Conservation (phyloP, 2,797 vertebrate genomes). For the Pangasius sanitwongsei region DNA sequence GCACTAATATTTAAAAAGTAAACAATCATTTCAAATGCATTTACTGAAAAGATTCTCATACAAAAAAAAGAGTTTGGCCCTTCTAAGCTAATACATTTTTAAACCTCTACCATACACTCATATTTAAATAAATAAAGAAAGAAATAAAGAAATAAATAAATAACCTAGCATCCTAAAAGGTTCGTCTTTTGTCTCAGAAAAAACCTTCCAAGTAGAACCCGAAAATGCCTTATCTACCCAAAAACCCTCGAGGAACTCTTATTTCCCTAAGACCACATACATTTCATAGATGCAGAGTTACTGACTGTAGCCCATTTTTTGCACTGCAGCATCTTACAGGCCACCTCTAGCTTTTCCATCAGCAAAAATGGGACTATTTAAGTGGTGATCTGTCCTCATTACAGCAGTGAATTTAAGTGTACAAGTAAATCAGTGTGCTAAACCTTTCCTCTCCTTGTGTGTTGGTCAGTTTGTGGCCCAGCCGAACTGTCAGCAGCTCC, state of each 20-base stretch:
- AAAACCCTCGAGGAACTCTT: background rate
- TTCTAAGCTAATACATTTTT: background rate
- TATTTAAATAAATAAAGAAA: background rate
- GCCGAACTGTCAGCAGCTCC: conserved; percentile 97
- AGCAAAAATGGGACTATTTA: background rate
- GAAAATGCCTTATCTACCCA: background rate
- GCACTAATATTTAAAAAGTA: background rate
- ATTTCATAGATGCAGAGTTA: background rate
- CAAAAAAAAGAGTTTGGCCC: background rate
- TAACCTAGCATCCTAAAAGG: background rate
- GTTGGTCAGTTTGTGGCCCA: conserved; percentile 92
- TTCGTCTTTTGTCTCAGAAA: background rate
- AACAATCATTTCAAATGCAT: background rate
- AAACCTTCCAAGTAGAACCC: background rate
- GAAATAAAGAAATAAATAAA: too few species aligned
- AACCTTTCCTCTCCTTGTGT: conserved; percentile 16
- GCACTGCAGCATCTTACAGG: background rate
- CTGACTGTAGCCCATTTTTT: background rate
- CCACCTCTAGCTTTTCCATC: background rate
- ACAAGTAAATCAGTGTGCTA: background rate
- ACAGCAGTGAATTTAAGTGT: background rate
- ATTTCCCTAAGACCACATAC: background rate
- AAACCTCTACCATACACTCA: background rate
- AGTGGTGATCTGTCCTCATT: background rate
- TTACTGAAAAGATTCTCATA: background rate